Evolutionary conservation across 2,888 invertebrate genomes (phyloP), one percentile per base, ranked within the genome.

Genomic region (Pollenia amentaria): DNA sequence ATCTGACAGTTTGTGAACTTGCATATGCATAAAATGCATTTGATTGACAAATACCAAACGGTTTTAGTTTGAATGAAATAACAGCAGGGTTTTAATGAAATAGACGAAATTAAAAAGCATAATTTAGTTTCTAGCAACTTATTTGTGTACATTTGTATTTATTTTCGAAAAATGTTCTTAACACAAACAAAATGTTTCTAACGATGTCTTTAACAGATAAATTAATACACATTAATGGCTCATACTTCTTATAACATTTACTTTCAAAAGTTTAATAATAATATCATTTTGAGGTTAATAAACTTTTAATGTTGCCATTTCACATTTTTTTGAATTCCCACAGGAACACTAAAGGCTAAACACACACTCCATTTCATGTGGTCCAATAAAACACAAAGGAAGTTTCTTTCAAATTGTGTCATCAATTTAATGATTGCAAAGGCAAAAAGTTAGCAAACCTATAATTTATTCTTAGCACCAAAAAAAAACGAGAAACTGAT

Each of bases 281-380:
- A 65, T 51, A 55, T 48, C 21, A 65, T 48, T 67, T 77, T 64
- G 70, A 77, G 55, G 62, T 77, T 70, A 70, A 77, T 70, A 70
- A 83, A 77, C 83, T 83, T 83, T 77, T 84, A 72, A 83, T 70
- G 82, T 76, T 40, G 51, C 76, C 53, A 76, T 62, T 70, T 67
- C 18, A 48, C 11, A 55, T 70, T 72, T 72, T 48, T 65, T 38
- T 57, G 55, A 72, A 78, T 44, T 73, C 72, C 84, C 72, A n/a
- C 40, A 48, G 65, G 78, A 72, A 51, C 65, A 72, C 21, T 69
- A 72, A 65, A 65, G 62, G 72, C 51, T 64, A 72, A 64, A 75
- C 14, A 38, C 53, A 42, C 10, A 14, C 16, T 55, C 4, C 18
- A 2, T 18, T 9, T 48, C n/a, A 55, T 18, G 16, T 29, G 29